Conservation (phyloP, 2,113 vertebrate genomes). For the Centropristis striata region DNA sequence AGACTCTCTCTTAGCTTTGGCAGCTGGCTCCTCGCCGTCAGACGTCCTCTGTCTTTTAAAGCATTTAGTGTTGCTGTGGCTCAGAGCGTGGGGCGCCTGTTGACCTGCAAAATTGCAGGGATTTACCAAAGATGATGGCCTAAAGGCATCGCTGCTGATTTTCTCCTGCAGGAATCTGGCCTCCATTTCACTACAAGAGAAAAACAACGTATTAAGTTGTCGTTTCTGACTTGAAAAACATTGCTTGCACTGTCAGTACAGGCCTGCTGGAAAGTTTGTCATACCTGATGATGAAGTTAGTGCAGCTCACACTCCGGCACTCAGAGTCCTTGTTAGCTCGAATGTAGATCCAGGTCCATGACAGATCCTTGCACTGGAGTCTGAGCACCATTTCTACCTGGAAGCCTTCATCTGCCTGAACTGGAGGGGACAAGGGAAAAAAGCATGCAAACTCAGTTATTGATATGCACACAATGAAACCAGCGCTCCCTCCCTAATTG, state of each 20-base stretch:
- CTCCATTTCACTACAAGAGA: constrained; percentile 79
- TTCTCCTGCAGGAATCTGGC: constrained; percentile 78
- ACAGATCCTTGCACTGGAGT: constrained; percentile 79
- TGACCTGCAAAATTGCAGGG: constrained; percentile 24
- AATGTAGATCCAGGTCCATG: constrained; percentile 82
- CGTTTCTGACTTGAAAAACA: neutral
- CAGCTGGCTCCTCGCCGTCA: constrained; percentile 52
- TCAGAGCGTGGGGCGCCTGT: constrained; percentile 35
- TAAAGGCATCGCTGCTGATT: constrained; percentile 55
- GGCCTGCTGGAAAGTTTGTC: constrained; percentile 2
- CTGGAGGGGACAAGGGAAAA: constrained; percentile 64
- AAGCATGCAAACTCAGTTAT: neutral
- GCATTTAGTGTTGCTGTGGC: constrained; percentile 5
- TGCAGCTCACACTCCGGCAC: constrained; percentile 76
- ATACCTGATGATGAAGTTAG: constrained; percentile 85
- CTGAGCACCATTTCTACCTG: constrained; percentile 80
- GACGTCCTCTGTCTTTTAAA: constrained; percentile 72
- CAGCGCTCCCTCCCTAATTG: neutral
- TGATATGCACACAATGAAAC: neutral
- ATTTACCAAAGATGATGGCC: constrained; percentile 30
- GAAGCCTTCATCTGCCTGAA: constrained; percentile 56
- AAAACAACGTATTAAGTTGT: neutral
- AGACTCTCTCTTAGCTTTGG: constrained; percentile 42
- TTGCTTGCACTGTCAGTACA: neutral
- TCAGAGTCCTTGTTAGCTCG: constrained; percentile 59